Evolutionary conservation across 2,888 invertebrate species (phyloP), one percentile per base, ranked within the genome.

Genomic region (Chrysodeixis includens): DNA sequence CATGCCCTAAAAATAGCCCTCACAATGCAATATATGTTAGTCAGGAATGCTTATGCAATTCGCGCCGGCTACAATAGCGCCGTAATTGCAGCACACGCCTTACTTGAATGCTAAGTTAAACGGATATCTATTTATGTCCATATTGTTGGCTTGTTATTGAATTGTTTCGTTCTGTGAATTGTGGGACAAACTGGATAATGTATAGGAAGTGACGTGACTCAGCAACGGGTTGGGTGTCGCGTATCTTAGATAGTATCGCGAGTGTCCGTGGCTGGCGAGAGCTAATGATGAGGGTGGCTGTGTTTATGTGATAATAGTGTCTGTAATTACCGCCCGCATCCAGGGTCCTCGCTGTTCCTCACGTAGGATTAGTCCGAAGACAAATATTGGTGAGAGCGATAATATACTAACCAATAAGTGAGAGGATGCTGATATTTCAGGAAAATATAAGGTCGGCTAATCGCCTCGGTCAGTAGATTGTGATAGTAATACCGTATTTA

Each of bases 51-150:
- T 56, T 56, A 61, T 66, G 57, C 60, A 61, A 66, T 32, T 62
- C 30, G 60, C 53, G 55, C 56, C 35, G 62, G 46, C 32, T 56
- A 60, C 56, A 76, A 60, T 61, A 53, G 58, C 30, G 56, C 56
- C 35, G 69, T 66, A 77, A 74, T 78, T 71, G 79, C 59, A 63
- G 66, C 68, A 78, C 56, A 54, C 61, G 65, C 62, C 53, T 66
- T 44, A 66, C 60, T 44, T 71, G 76, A 74, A 56, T 66, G 54
- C 56, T 63, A 62, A 63, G 58, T 56, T 66, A 61, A 59, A 56
- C 58, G 59, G 59, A 69, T 58, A 62, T 62, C 53, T 58, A 58
- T 64, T 64, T 64, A 58, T 54, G 57, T 57, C 30, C 53, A 55
- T 61, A 61, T 61, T 55, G 54, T 61, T 61, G 22, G 57, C 56